Conservation (phyloP, 2,113 vertebrate genomes). For the Cercocebus atys region DNA sequence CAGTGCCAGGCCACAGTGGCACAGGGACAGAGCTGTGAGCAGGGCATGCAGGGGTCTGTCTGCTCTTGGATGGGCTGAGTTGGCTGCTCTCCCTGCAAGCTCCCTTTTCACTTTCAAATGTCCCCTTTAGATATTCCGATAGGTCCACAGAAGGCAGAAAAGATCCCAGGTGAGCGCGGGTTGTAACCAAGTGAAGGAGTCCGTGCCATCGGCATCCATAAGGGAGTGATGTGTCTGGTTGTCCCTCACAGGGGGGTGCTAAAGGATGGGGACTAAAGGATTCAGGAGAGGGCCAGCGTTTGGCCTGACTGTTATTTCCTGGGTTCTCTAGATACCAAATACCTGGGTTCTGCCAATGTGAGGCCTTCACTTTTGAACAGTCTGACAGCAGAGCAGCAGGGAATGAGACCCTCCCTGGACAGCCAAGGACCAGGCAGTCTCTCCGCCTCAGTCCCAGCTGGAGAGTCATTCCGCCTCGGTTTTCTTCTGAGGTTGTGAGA, state of each 20-base stretch:
- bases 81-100: not conserved
- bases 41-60: not conserved
- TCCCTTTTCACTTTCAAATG: not conserved
- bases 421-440: not conserved
- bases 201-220: not conserved
- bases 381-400: not conserved
- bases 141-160: not conserved
- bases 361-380: not conserved
- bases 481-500: not conserved
- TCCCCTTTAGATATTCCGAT: not conserved
- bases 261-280: not conserved
- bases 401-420: not conserved
- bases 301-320: not conserved
- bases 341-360: not conserved
- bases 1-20: not conserved
- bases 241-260: too few relatives aligned
- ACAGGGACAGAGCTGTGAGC: not conserved
- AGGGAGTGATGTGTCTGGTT: not conserved
- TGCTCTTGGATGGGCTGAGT: not conserved
- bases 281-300: too few relatives aligned
- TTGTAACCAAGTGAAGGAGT: accelerated
- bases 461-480: not conserved
- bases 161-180: too few relatives aligned
- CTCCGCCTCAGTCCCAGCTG: not conserved
- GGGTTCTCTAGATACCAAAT: not conserved